These are phyloP conservation scores for Chloroceryle aenea DNA, from an alignment of 2,113 vertebrate species.

Conservation along the genomic window DNA sequence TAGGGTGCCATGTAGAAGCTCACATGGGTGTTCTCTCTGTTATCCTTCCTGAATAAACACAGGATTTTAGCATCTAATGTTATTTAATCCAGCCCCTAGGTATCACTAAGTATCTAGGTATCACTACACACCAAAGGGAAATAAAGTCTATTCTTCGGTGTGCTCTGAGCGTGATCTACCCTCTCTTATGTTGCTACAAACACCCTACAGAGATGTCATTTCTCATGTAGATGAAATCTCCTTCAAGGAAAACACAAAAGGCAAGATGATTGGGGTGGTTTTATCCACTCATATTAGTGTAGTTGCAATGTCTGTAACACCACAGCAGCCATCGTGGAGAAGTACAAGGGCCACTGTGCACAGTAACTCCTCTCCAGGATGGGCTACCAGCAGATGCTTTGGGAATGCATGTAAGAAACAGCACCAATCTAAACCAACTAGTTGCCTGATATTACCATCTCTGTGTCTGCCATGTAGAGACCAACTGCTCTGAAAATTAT, in stretches of 20 bases:
- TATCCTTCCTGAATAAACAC: neutral
- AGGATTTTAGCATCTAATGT: accelerated
- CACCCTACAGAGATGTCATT: neutral
- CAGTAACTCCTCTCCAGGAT: neutral
- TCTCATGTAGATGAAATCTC: neutral
- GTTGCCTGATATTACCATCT: neutral
- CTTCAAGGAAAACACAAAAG: neutral
- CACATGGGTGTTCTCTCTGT: neutral
- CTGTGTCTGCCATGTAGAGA: neutral
- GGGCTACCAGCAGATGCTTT: neutral
- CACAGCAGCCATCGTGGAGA: neutral
- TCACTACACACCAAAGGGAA: neutral
- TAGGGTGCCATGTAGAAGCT: neutral
- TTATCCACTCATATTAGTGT: neutral
- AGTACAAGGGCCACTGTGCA: neutral
- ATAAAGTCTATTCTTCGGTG: neutral
- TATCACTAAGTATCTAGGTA: neutral
- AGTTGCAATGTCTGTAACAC: neutral
- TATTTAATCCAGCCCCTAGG: neutral
- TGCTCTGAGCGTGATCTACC: neutral
- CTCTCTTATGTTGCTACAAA: neutral
- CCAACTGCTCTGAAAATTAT: neutral
- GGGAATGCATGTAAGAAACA: neutral
- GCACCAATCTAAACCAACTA: neutral
- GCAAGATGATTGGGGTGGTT: neutral